phyloP scores from a whole-genome alignment of 1,140 invertebrate species.

The Camponotus vicinus region DNA sequence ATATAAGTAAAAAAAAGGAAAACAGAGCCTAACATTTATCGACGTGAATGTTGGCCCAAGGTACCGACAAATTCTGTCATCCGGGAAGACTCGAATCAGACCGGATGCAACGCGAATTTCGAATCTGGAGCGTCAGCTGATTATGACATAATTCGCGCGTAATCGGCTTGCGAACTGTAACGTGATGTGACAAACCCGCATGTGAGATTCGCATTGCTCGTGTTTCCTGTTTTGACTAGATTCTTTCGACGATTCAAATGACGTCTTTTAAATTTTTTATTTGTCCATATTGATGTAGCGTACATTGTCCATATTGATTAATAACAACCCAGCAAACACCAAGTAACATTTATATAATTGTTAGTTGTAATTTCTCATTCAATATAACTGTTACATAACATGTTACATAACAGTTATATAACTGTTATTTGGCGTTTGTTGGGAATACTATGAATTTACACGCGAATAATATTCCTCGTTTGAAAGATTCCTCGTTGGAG shows the following conservation, averaged over 20 bases:
- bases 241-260: too few species aligned
- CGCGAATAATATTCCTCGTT: background rate
- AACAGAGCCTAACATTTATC: background rate
- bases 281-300: too few species aligned
- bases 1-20: too few species aligned
- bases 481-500: background rate
- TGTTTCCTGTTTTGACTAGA: background rate
- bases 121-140: conserved; percentile 20
- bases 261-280: too few species aligned
- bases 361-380: too few species aligned
- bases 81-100: conserved; percentile 14
- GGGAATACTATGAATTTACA: too few species aligned
- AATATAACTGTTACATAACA: too few species aligned
- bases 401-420: too few species aligned
- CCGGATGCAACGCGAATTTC: conserved; percentile 29
- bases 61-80: background rate
- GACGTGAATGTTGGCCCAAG: background rate
- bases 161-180: background rate
- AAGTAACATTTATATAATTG: too few species aligned
- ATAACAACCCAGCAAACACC: too few species aligned
- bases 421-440: too few species aligned
- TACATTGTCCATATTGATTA: too few species aligned
- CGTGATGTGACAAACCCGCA: background rate
- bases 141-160: conserved; percentile 4
- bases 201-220: background rate